These are phyloP conservation scores for Cardinalis cardinalis DNA, from an alignment of 2,113 vertebrate genomes.

Conservation along the genomic window DNA sequence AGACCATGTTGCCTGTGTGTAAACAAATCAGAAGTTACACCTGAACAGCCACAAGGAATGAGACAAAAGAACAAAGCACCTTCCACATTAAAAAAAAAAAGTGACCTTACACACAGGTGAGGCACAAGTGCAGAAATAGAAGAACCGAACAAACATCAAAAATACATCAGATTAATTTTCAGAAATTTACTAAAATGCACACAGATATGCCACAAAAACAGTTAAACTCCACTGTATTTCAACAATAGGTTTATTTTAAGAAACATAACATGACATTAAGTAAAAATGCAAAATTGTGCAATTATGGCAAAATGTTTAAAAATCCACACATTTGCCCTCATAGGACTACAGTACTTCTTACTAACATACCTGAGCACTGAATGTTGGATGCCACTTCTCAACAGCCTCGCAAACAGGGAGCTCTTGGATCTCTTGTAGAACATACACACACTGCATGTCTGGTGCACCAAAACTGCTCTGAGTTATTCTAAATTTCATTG, in stretches of 20 bases:
- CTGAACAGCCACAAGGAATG: background rate
- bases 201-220: background rate
- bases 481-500: conserved; percentile 16
- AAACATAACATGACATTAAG: conserved; percentile 80
- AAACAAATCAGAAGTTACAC: background rate
- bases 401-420: conserved; percentile 51
- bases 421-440: conserved; percentile 53
- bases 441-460: conserved; percentile 43
- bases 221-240: conserved; percentile 53
- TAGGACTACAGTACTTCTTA: conserved; percentile 98
- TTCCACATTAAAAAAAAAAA: background rate
- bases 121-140: background rate
- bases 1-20: fast-evolving
- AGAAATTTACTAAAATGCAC: background rate
- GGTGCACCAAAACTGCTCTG: conserved; percentile 62
- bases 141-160: background rate
- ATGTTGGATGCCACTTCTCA: conserved; percentile 72
- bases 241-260: conserved; percentile 80
- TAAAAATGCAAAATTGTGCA: conserved; percentile 95
- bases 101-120: background rate
- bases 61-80: background rate
- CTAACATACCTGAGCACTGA: conserved; percentile 97
- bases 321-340: conserved; percentile 86
- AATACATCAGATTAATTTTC: background rate
- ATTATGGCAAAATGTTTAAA: conserved; percentile 97